Percentiles rank a stretch among this genome's conserved stretches.
These are phyloP conservation scores for Myotis lucifugus DNA, from an alignment of 2,113 vertebrate species.

Conservation along the genomic window DNA sequence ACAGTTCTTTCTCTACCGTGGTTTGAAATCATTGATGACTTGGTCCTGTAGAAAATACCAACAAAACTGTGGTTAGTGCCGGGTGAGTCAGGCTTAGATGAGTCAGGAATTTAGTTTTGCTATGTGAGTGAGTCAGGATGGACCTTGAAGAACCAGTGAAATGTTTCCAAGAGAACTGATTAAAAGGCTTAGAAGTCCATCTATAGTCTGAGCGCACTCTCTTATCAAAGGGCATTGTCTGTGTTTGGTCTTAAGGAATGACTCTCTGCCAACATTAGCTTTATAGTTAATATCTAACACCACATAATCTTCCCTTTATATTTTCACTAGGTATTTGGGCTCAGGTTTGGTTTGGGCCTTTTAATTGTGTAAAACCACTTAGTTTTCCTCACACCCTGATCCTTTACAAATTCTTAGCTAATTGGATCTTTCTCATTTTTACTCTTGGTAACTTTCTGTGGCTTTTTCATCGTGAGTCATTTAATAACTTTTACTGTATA, in stretches of 20 bases:
- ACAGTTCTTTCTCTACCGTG: neutral
- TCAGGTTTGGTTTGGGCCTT: neutral
- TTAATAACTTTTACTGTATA: neutral
- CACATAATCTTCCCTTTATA: neutral
- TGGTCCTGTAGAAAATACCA: slow-evolving; percentile 1
- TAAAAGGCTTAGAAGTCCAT: neutral
- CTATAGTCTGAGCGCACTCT: neutral
- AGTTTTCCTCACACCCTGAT: neutral
- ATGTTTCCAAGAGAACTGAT: neutral
- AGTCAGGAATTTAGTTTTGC: neutral
- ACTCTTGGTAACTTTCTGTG: neutral
- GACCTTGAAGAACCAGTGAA: neutral
- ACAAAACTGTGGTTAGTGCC: neutral
- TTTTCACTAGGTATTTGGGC: neutral
- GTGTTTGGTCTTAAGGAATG: neutral
- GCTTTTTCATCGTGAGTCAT: slow-evolving; percentile 18
- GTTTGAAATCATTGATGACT: slow-evolving; percentile 21
- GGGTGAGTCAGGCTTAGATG: neutral
- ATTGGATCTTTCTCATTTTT: slow-evolving; percentile 9
- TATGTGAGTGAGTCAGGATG: neutral
- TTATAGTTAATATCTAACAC: neutral
- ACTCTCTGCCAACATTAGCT: neutral
- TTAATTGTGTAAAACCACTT: neutral
- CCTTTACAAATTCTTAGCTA: neutral
- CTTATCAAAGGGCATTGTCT: neutral